Evolutionary conservation across 2,888 invertebrate genomes (phyloP), one percentile per base, ranked within the genome.

Genomic region (Cantharis rustica): DNA sequence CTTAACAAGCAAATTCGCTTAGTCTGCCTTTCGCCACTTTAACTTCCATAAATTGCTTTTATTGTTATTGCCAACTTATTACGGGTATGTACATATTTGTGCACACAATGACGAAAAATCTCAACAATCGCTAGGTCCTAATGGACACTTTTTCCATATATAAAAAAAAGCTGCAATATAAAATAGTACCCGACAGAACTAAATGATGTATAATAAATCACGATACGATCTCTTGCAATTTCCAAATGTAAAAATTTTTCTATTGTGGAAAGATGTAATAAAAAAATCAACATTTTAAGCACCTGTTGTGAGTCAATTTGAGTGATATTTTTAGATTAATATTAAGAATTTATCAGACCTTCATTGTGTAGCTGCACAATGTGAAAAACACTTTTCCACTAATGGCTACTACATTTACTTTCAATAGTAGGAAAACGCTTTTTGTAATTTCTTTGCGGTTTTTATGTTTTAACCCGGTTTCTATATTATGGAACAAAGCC

Each of bases 1-100:
- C 10, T 27, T 27, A 74, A 68, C 76, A 79, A 79, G 79, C 79
- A 80, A 80, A 80, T 80, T 79, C n/a, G n/a, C n/a, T 47, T 4
- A n/a, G 47, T 47, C 78, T 79, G 76, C 76, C 78, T 77, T 79
- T 80, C 79, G 77, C 79, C 79, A 78, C 75, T 27, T 17, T 64
- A 17, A 20, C 64, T 66, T 20, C 23, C 10, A 66, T 66, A 66
- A 66, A 66, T 66, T 66, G 64, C 23, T 23, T 66, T 66, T 66
- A 20, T 20, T 66, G 16, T 20, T 13, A 31, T 31, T 31, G 23
- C 23, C 23, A 9, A 27, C 26, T 27, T 27, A 31, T 31, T 31
- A 31, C 27, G 27, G 2, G 16, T 63, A 63, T 63, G 17, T 16
- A 63, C 64, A 64, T 64, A 64, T 64, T 64, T 17, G 64, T 64